A percentile compares a stretch with the other conserved stretches of the same genome.
phyloP scores from a whole-genome alignment of 2,113 vertebrate species.

The Cyanoramphus novaezelandiae region DNA sequence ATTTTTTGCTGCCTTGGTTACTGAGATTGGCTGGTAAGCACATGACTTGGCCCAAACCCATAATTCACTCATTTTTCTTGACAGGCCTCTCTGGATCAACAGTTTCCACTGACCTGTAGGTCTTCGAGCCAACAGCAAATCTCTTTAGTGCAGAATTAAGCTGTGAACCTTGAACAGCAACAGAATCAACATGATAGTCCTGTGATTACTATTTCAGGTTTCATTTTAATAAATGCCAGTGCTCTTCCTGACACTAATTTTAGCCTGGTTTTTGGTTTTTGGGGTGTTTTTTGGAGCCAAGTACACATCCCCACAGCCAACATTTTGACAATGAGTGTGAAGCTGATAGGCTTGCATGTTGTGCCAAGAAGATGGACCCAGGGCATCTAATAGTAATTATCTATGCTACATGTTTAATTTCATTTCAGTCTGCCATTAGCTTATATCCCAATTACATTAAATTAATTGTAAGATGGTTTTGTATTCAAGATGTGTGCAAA shows the following conservation, averaged over 20 bases:
- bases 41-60: constrained; percentile 24
- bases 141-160: constrained; percentile 1
- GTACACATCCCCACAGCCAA: not conserved
- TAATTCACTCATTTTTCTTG: constrained; percentile 58
- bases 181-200: not conserved
- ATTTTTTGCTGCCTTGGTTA: constrained; percentile 52
- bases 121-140: not conserved
- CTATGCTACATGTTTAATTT: not conserved
- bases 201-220: not conserved
- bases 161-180: not conserved
- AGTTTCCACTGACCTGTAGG: constrained; percentile 67
- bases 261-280: not conserved
- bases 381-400: not conserved
- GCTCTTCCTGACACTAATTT: not conserved
- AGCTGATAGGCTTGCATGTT: not conserved
- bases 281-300: not conserved
- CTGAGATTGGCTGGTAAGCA: constrained; percentile 39
- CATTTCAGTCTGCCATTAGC: not conserved
- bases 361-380: not conserved
- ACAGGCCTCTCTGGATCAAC: constrained; percentile 48
- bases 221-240: not conserved
- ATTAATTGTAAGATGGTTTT: not conserved
- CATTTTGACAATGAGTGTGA: not conserved
- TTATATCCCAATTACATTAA: not conserved
- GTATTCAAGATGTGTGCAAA: not conserved